These are phyloP conservation scores for Platycheirus albimanus DNA, from an alignment of 2,888 invertebrate species.

Conservation along the genomic window DNA sequence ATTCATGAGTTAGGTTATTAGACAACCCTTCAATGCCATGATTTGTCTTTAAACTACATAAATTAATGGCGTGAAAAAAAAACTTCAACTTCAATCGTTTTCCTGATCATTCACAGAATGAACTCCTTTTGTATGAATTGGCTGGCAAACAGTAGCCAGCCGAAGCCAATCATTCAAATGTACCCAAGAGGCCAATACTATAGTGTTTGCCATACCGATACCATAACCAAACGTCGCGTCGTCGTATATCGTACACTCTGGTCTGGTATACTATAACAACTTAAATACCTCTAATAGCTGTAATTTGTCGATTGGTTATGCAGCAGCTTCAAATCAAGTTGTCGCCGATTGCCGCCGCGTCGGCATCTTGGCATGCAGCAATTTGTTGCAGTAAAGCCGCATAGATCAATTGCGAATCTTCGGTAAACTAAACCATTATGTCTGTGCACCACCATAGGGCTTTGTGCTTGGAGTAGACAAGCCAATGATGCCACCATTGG, in stretches of 20 bases:
- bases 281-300: slow-evolving; percentile 61
- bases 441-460: slow-evolving; percentile 50
- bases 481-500: slow-evolving; percentile 5
- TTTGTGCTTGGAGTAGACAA: slow-evolving; percentile 22
- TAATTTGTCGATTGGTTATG: slow-evolving; percentile 69
- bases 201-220: slow-evolving; percentile 20
- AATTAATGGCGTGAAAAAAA: too few relatives aligned
- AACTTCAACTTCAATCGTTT: too few relatives aligned
- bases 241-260: too few relatives aligned
- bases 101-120: slow-evolving; percentile 14
- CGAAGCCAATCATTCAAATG: slow-evolving; percentile 39
- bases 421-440: slow-evolving; percentile 55
- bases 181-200: slow-evolving; percentile 50
- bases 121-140: background rate
- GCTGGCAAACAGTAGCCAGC: slow-evolving; percentile 46
- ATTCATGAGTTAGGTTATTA: too few relatives aligned
- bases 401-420: slow-evolving; percentile 47
- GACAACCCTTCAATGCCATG: too few relatives aligned
- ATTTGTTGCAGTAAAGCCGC: slow-evolving; percentile 49
- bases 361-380: slow-evolving; percentile 38
- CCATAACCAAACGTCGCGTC: slow-evolving; percentile 30
- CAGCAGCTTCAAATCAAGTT: slow-evolving; percentile 70
- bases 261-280: slow-evolving; percentile 37
- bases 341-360: slow-evolving; percentile 54
- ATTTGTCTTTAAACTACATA: too few relatives aligned